Conservation (phyloP, 1,140 invertebrate genomes). For the Drosophila mauritiana region DNA sequence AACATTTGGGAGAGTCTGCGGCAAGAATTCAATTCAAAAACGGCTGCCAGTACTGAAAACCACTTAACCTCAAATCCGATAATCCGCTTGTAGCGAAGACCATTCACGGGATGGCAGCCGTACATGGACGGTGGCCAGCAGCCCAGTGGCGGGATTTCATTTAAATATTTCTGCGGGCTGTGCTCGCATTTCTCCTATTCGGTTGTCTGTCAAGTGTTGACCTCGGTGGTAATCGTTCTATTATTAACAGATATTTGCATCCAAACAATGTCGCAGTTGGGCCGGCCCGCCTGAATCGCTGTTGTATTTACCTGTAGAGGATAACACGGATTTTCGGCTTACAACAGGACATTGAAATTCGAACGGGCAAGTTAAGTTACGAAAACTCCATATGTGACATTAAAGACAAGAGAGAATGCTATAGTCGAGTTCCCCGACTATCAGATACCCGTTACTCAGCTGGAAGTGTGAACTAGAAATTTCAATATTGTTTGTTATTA, state of each 20-base stretch:
- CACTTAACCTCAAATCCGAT: constrained; percentile 82
- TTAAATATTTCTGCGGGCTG: constrained; percentile 62
- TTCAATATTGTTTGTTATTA: no score
- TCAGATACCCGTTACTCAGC: no score
- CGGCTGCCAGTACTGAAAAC: constrained; percentile 56
- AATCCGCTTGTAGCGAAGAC: constrained; percentile 79
- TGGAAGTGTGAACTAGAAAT: no score
- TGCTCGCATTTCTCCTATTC: neutral
- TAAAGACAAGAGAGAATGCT: no score
- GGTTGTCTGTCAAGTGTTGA: constrained; percentile 68
- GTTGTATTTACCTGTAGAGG: constrained; percentile 57
- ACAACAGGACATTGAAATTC: constrained; percentile 30
- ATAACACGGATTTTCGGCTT: constrained; percentile 53
- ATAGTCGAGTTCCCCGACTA: no score
- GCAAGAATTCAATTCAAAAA: constrained; percentile 40
- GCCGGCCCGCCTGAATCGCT: constrained; percentile 5
- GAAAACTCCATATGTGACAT: neutral
- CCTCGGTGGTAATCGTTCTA: constrained; percentile 75
- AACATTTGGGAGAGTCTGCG: constrained; percentile 67
- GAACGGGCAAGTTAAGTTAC: constrained; percentile 10
- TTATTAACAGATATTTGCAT: constrained; percentile 71
- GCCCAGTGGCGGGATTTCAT: constrained; percentile 52
- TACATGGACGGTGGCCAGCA: neutral
- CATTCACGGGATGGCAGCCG: constrained; percentile 53
- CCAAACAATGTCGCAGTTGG: constrained; percentile 69